Evolutionary conservation across 2,113 vertebrate species (phyloP).

Genomic region (Tachuris rubrigastra): DNA sequence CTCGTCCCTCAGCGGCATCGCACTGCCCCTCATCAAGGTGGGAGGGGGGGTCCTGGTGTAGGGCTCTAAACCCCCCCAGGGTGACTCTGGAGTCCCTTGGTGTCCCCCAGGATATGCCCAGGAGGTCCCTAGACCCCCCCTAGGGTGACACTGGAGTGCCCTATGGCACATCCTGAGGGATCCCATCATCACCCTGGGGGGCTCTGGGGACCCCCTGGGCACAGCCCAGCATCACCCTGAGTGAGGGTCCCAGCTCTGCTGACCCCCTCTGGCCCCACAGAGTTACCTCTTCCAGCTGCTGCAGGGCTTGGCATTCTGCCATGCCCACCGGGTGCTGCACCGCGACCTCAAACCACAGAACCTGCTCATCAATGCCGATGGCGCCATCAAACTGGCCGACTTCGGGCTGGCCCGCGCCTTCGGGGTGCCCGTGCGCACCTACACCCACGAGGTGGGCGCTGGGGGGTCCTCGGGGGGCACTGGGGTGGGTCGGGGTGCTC

Average conservation of each 20-base stretch:
- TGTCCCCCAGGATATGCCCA: background rate
- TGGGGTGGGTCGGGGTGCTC: background rate
- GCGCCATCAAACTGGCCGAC: constrained; percentile 93
- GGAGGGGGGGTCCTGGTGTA: accelerated
- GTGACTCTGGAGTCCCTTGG: background rate
- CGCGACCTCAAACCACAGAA: constrained; percentile 95
- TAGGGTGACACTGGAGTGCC: background rate
- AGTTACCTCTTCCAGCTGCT: constrained; percentile 96
- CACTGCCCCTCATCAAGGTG: constrained; percentile 92
- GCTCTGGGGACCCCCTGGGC: background rate
- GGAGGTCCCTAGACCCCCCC: no score
- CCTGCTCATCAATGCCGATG: constrained; percentile 92
- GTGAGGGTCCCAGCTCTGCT: background rate
- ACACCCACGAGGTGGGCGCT: constrained; percentile 87
- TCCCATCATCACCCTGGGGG: no score
- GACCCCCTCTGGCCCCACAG: constrained; percentile 52
- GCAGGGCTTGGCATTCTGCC: constrained; percentile 94
- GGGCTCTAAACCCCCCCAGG: background rate
- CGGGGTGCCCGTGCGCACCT: constrained; percentile 93
- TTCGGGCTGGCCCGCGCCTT: constrained; percentile 95
- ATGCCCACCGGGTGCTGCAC: constrained; percentile 93
- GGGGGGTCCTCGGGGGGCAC: accelerated
- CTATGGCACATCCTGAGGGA: background rate
- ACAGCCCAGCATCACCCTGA: background rate
- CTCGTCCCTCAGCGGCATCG: constrained; percentile 85